Evolutionary conservation across 2,797 vertebrate species (phyloP).

Genomic region (Acipenser transmontanus): DNA sequence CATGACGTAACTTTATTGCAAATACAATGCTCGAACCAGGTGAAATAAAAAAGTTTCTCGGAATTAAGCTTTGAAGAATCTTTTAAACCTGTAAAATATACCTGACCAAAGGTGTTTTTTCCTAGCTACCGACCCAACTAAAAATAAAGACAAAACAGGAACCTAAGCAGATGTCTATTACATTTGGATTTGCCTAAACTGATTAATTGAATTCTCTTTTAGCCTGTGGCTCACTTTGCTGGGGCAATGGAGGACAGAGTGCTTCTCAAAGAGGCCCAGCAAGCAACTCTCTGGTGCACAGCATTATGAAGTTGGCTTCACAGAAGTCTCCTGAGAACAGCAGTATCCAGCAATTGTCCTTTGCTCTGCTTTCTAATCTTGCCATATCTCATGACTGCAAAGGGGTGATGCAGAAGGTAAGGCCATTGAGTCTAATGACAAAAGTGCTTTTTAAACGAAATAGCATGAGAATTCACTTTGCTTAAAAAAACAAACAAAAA

Average conservation of each 20-base stretch:
- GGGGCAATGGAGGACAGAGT: constrained; percentile 45
- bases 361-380: constrained; percentile 81
- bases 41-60: too few species aligned
- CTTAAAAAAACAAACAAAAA: too few species aligned
- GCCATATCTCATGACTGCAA: constrained; percentile 81
- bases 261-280: constrained; percentile 47
- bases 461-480: too few species aligned
- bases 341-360: constrained; percentile 65
- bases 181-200: constrained; percentile 32
- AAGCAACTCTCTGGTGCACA: constrained; percentile 72
- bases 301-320: constrained; percentile 76
- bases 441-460: too few species aligned
- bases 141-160: too few species aligned
- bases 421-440: neutral
- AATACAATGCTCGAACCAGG: too few species aligned
- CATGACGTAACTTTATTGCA: too few species aligned
- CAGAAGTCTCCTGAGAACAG: constrained; percentile 62
- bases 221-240: constrained; percentile 84
- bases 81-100: too few species aligned
- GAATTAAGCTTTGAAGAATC: too few species aligned
- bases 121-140: too few species aligned
- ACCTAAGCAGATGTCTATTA: constrained; percentile 15
- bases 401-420: constrained; percentile 84
- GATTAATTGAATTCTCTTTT: constrained; percentile 22
- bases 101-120: too few species aligned